Conservation (phyloP, 2,797 vertebrate genomes). For the Amphiprion clarkii region DNA sequence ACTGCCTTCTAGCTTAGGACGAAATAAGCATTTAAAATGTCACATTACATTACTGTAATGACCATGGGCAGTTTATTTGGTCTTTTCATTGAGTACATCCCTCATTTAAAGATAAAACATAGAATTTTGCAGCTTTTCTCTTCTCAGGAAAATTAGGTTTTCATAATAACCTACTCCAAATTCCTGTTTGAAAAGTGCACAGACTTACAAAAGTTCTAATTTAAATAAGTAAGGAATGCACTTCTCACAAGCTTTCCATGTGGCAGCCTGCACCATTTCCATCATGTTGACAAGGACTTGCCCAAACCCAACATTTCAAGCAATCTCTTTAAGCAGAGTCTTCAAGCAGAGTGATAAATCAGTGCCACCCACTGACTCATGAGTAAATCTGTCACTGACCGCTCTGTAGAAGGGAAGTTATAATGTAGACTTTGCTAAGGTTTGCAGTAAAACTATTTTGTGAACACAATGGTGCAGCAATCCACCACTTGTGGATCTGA, state of each 20-base stretch:
- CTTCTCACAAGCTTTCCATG: neutral
- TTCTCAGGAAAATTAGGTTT: too few species aligned
- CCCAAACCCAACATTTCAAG: neutral
- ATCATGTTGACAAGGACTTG: neutral
- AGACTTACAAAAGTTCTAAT: neutral
- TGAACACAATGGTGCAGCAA: neutral
- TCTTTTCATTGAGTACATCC: too few species aligned
- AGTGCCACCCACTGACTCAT: conserved; percentile 13
- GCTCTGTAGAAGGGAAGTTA: neutral
- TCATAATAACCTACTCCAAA: neutral
- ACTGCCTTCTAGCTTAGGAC: too few species aligned
- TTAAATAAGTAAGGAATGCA: too few species aligned
- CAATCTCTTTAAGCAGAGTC: neutral
- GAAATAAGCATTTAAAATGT: too few species aligned
- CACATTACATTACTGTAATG: too few species aligned
- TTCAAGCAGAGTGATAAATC: neutral
- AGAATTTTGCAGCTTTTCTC: too few species aligned
- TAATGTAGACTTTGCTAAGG: neutral
- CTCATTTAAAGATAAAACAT: neutral
- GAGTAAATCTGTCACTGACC: neutral
- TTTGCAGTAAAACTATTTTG: neutral
- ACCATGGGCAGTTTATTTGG: too few species aligned
- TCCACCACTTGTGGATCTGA: neutral
- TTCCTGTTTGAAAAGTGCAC: neutral
- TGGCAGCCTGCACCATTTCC: too few species aligned